Evolutionary conservation across 1,140 invertebrate genomes (phyloP), one percentile per base, ranked within the genome.

Genomic region (Rhopalosiphum padi): DNA sequence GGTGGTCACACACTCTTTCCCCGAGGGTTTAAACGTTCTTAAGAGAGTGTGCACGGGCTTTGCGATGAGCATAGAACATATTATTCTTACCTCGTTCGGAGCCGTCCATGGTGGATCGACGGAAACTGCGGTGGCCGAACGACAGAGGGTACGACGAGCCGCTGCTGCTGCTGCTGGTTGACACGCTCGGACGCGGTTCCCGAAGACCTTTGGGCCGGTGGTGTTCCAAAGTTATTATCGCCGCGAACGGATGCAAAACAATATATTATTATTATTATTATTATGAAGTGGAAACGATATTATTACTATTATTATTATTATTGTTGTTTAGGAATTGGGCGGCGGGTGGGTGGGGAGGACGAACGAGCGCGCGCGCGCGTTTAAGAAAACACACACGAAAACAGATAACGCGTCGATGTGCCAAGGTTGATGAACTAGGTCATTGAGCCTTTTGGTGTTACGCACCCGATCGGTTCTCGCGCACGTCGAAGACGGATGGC

Each of bases 401-500:
- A 90, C 53, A 90, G 23, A 37, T 23, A 60, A 43, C n/a, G 53
- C 88, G 88, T 48, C 30, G 46, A 90, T 90, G 51, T 55, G 51
- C 55, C 90, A 91, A 91, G 89, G 89, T 91, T 91, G 55, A 91
- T 46, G 90, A 91, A 77, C 90, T 91, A 77, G 90, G 90, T 91
- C 90, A 91, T 91, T 91, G 90, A 77, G 23, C 88, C 53, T 25
- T 55, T 83, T 83, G 77, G 22, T 83, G 5, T 83, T 37, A 2
- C 35, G 35, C 77, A 37, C n/a, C 77, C 77, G 77, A 86, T 46
- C 37, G 18, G 18, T n/a, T 77, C 60, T 22, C 83, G 9, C 83
- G 9, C 37, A 46, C 41, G 23, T 86, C 35, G 7, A 83, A 37
- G 35, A 77, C 60, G 60, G 4, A 77, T 21, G 6, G n/a, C 60